phyloP scores from a whole-genome alignment of 1,140 invertebrate genomes.

The Globodera rostochiensis region DNA sequence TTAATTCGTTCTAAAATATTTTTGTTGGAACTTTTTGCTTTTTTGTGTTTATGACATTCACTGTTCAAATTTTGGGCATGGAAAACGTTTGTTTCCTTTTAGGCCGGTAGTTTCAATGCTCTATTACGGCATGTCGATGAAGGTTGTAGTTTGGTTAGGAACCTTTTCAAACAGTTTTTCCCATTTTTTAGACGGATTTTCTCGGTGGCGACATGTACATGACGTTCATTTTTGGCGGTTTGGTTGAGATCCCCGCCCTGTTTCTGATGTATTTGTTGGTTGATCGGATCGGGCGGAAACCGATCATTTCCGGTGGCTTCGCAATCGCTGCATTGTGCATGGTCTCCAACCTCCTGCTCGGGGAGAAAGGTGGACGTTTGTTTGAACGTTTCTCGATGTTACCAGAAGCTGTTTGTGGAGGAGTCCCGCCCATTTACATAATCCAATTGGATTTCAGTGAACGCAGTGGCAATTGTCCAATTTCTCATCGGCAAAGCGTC shows the following conservation, averaged over 20 bases:
- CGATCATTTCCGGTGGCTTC: constrained; percentile 54
- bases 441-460: constrained; percentile 41
- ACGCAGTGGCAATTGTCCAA: constrained; percentile 55
- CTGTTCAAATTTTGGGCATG: too few relatives aligned
- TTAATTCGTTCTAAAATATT: not conserved
- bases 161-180: not conserved
- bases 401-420: too few relatives aligned
- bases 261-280: constrained; percentile 57
- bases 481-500: constrained; percentile 62
- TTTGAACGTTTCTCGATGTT: not conserved
- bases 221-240: constrained; percentile 62
- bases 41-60: too few relatives aligned
- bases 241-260: constrained; percentile 64
- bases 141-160: constrained; percentile 15
- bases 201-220: constrained; percentile 65
- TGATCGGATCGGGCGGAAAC: constrained; percentile 56
- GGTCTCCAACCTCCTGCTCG: constrained; percentile 54
- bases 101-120: constrained; percentile 65
- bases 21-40: not conserved
- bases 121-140: constrained; percentile 66
- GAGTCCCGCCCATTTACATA: not conserved
- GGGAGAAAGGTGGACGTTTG: constrained; percentile 32
- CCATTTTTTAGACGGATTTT: constrained; percentile 42
- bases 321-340: constrained; percentile 55
- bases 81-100: constrained; percentile 23